Evolutionary conservation across 2,888 invertebrate genomes (phyloP).

Genomic region (Oligia latruncula): DNA sequence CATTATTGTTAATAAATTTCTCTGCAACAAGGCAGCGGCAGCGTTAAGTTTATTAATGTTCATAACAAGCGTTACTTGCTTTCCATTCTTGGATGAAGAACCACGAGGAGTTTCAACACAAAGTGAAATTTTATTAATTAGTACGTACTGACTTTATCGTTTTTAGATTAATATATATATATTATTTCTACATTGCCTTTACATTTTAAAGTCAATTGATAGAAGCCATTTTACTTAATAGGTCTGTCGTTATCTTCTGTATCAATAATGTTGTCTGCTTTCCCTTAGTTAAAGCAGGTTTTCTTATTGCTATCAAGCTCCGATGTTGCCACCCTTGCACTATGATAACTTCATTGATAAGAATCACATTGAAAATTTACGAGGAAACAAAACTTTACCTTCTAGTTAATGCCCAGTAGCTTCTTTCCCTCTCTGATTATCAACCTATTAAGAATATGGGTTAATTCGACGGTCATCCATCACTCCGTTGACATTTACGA

Average conservation of each 20-base stretch:
- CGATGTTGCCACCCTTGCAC: constrained; percentile 19
- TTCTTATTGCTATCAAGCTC: constrained; percentile 12
- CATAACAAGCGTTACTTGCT: constrained; percentile 55
- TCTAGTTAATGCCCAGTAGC: constrained; percentile 17
- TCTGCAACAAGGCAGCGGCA: constrained; percentile 62
- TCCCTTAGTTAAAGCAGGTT: constrained; percentile 24
- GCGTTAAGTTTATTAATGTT: constrained; percentile 69
- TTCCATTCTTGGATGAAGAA: constrained; percentile 51
- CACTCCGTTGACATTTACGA: constrained; percentile 52
- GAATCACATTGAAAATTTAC: constrained; percentile 10
- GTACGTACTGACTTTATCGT: neutral
- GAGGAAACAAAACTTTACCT: neutral
- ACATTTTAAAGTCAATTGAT: constrained; percentile 3
- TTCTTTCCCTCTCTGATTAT: constrained; percentile 8
- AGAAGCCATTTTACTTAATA: constrained; percentile 22
- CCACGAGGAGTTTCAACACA: constrained; percentile 26
- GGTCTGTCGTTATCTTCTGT: constrained; percentile 14
- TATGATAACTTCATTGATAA: constrained; percentile 38
- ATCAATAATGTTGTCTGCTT: constrained; percentile 30
- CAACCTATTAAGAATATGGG: constrained; percentile 42
- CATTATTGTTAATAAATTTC: constrained; percentile 74
- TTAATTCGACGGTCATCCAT: constrained; percentile 49
- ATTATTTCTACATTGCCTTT: constrained; percentile 2
- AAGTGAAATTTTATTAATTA: constrained; percentile 53
- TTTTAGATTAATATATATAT: neutral